phyloP scores from a whole-genome alignment of 2,797 vertebrate genomes.

The Graptemys geographica region DNA sequence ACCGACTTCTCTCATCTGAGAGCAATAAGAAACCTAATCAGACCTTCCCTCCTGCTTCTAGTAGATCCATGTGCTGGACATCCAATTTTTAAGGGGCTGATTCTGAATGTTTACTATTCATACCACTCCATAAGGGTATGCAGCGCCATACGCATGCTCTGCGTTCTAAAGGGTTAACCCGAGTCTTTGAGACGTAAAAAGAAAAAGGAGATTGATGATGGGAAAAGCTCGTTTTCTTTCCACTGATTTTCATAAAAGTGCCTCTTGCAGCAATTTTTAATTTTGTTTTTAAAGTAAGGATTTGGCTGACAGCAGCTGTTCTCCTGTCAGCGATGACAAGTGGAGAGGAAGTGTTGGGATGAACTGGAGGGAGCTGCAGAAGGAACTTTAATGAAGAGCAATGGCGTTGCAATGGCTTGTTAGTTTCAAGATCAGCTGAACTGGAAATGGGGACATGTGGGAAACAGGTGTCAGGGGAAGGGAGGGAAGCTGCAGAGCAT shows the following conservation, averaged over 20 bases:
- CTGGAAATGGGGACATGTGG: background rate
- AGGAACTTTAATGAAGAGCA: constrained; percentile 7
- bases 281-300: background rate
- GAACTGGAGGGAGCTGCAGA: background rate
- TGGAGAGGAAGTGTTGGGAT: background rate
- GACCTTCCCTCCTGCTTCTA: background rate
- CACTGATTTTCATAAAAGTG: background rate
- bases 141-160: background rate
- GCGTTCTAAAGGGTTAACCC: background rate
- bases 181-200: background rate
- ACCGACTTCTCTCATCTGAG: background rate
- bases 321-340: background rate
- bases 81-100: background rate
- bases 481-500: background rate
- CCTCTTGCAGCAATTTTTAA: background rate
- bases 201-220: background rate
- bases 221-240: background rate
- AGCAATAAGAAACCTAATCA: background rate
- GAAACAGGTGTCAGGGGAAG: constrained; percentile 6
- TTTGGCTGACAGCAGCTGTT: constrained; percentile 27
- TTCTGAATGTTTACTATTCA: background rate
- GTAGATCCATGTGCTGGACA: background rate
- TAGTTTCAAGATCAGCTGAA: background rate
- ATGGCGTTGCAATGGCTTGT: background rate
- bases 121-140: background rate